These are phyloP conservation scores for Drosophila truncata DNA, from an alignment of 1,140 invertebrate species.

Conservation along the genomic window DNA sequence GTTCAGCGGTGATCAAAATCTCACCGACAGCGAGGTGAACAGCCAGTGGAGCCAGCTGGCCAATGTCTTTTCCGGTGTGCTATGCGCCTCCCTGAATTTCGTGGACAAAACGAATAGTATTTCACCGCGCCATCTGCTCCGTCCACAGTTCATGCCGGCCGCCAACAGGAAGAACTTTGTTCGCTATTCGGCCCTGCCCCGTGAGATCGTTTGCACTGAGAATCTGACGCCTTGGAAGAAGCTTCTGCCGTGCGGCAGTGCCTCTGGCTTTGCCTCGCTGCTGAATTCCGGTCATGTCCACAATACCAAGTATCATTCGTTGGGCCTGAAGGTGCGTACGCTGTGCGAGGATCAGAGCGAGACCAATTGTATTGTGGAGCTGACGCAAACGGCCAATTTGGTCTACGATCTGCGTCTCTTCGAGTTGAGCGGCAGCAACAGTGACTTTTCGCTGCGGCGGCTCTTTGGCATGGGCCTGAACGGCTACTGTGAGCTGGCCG, in stretches of 20 bases:
- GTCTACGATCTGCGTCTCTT: conserved; percentile 93
- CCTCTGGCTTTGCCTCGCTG: conserved; percentile 93
- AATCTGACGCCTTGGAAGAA: conserved; percentile 99
- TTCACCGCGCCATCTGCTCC: conserved; percentile 92
- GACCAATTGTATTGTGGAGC: conserved; percentile 90
- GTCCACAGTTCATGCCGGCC: conserved; percentile 88
- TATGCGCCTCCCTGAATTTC: conserved; percentile 98
- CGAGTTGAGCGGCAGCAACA: conserved; percentile 79
- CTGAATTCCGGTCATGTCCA: conserved; percentile 96
- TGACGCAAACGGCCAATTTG: conserved; percentile 93
- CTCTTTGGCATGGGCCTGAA: conserved; percentile 94
- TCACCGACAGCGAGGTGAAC: conserved; percentile 88
- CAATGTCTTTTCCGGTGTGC: conserved; percentile 95
- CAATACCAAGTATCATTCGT: conserved; percentile 97
- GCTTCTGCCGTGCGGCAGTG: conserved; percentile 95
- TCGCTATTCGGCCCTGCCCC: conserved; percentile 93
- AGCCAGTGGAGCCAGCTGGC: conserved; percentile 94
- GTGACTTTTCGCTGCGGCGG: conserved; percentile 94
- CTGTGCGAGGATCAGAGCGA: conserved; percentile 88
- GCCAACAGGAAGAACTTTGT: conserved; percentile 86
- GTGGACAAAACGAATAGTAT: conserved; percentile 95
- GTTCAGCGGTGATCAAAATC: conserved; percentile 88
- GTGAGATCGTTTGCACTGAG: conserved; percentile 99
- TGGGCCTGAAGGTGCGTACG: conserved; percentile 93
- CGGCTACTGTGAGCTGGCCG: conserved; percentile 92